Evolutionary conservation across 2,888 invertebrate species (phyloP), one percentile per base, ranked within the genome.

Genomic region (Liopterus haemorrhoidalis): DNA sequence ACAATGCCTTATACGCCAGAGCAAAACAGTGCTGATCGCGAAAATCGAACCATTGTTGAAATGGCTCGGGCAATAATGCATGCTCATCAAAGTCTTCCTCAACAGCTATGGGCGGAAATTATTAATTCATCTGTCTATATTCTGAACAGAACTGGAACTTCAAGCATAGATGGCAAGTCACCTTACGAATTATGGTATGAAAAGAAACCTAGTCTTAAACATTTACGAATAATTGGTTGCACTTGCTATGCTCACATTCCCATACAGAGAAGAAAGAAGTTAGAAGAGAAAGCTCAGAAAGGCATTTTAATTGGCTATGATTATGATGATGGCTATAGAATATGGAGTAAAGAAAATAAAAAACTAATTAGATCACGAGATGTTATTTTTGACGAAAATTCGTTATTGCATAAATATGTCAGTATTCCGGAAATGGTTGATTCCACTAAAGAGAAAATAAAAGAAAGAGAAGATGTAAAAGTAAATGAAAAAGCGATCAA

Each of bases 131-230:
- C 51, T 4, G 12, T 18, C 2, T 51, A 51, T 22, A 30, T 56
- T 20, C 30, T 54, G 8, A 52, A 54, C 20, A 11, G 51, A 14
- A 53, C 54, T n/a, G 52, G 54, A 11, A 49, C 51, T 24, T 52
- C 57, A 14, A 45, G 38, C 15, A 35, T 50, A 35, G 14, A 32
- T 19, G 52, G 46, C 12, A 55, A 45, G 32, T 54, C 50, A 15
- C 56, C 57, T n/a, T 54, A 47, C 28, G 56, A 58, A 42, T 16
- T 57, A 15, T 57, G 55, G 54, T 51, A 50, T 25, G 51, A 50
- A 11, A 50, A 47, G 40, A 46, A 47, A 33, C 47, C 52, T 2
- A 47, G 41, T 15, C 37, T 57, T 16, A 20, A 41, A 22, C 52
- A 53, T 48, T 35, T 56, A 14, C 37, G 52, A 14, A 45, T 57